Conservation (phyloP, 2,888 invertebrate species). For the Dolomedes plantarius region DNA sequence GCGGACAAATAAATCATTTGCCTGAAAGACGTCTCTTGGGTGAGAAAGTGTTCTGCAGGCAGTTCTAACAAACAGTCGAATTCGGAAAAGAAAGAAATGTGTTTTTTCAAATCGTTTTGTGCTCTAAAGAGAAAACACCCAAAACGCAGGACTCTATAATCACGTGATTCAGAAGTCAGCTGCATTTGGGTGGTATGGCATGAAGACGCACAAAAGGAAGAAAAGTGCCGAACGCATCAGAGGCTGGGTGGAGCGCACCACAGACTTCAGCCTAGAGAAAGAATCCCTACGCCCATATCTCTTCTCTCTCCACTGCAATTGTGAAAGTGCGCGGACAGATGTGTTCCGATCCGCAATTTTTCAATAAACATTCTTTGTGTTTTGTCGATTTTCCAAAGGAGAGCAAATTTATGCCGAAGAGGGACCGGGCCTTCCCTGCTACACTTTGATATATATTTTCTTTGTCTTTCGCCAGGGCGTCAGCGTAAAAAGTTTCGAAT, state of each 20-base stretch:
- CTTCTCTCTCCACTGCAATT: too few species aligned
- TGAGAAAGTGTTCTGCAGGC: neutral
- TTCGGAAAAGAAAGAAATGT: neutral
- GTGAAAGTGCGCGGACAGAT: constrained; percentile 20
- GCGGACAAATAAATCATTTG: too few species aligned
- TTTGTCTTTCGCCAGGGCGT: constrained; percentile 30
- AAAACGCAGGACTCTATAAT: constrained; percentile 30
- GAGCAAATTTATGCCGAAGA: constrained; percentile 38
- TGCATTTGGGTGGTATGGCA: constrained; percentile 66
- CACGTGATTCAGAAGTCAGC: constrained; percentile 58
- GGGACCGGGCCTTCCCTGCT: neutral
- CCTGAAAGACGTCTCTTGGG: too few species aligned
- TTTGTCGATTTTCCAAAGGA: constrained; percentile 30
- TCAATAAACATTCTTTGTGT: constrained; percentile 23
- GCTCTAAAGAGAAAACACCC: constrained; percentile 42
- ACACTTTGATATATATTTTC: neutral
- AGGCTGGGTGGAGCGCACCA: constrained; percentile 45
- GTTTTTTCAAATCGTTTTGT: constrained; percentile 52
- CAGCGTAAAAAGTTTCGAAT: constrained; percentile 24
- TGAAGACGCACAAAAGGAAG: constrained; percentile 29
- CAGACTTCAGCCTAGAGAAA: constrained; percentile 5
- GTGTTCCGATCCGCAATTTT: neutral
- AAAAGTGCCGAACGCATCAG: constrained; percentile 11
- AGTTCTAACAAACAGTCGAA: neutral
- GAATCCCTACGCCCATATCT: constrained; percentile 39